phyloP scores from a whole-genome alignment of 2,888 invertebrate species.

The Strigamia transsilvanica region DNA sequence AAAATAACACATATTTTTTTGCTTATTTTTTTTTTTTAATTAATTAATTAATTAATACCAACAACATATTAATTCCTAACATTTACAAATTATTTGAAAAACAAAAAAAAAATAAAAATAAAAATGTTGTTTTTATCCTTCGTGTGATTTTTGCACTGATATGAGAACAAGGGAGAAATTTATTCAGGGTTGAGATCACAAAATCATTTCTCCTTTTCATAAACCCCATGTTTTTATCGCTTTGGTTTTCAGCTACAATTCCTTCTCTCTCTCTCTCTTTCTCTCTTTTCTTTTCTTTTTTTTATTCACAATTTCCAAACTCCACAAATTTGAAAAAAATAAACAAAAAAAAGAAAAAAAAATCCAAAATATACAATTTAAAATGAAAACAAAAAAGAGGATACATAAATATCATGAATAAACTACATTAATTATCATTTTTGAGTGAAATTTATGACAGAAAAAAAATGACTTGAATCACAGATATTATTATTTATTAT shows the following conservation, averaged over 20 bases:
- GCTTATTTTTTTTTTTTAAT: too few species aligned
- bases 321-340: not conserved
- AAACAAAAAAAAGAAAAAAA: not conserved
- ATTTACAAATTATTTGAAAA: not conserved
- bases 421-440: not conserved
- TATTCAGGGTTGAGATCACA: conserved; percentile 22
- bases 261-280: too few species aligned
- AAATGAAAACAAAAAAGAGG: not conserved
- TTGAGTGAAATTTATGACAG: not conserved
- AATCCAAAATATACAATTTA: not conserved
- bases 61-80: conserved; percentile 34
- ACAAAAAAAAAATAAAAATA: not conserved
- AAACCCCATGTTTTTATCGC: not conserved
- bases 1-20: not conserved
- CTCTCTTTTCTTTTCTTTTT: not conserved
- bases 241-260: conserved; percentile 11
- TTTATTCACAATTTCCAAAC: too few species aligned
- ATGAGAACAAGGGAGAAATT: conserved; percentile 13
- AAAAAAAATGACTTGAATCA: conserved; percentile 12
- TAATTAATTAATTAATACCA: not conserved
- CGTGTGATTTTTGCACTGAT: conserved; percentile 17
- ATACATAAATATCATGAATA: not conserved
- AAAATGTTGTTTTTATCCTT: not conserved
- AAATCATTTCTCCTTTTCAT: not conserved
- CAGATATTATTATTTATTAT: conserved; percentile 22